Evolutionary conservation across 2,888 invertebrate genomes (phyloP), one percentile per base, ranked within the genome.

Genomic region (Agriopis marginaria): DNA sequence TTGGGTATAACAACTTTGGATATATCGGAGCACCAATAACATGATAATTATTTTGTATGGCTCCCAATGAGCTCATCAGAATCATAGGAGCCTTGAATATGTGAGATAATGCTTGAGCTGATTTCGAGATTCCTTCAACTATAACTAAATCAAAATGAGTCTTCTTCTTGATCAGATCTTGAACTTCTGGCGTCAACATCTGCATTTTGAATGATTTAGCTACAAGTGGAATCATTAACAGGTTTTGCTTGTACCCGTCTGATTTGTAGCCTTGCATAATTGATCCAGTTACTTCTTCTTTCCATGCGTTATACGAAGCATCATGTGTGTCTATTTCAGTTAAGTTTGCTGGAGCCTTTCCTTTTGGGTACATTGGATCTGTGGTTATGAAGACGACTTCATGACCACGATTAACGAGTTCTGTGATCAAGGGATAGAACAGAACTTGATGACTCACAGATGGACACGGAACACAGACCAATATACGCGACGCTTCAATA

Each of bases 331-430:
- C 65, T 12, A 71, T 63, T 63, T 71, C 71, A 1, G 65, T 72
- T 14, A 64, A 53, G 64, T 90, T 92, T 0, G 62, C 64, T 4
- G 80, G 81, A 0, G 77, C 17, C 49, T 68, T 9, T 17, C 73
- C 75, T 63, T 82, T 78, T 0, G 77, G 67, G 23, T 79, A 82
- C 0, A 72, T 77, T 0, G 89, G 88, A 71, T 90, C 72, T 11
- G 92, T 63, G 0, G 92, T 89, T 5, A 90, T 71, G 0, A 90
- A 78, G 0, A 85, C 81, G 0, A 94, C 70, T 59, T 92, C 82
- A 66, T 94, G 92, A 2, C 92, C 92, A 39, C 63, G 44, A 12
- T 55, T 63, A 7, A 55, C 8, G 7, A 63, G 63, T 63, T 63
- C 63, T 54, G 23, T 63, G 12, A 63, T 47, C 6, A 63, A 11